Evolutionary conservation across 1,140 invertebrate genomes (phyloP).

Genomic region (Heliconius himera): DNA sequence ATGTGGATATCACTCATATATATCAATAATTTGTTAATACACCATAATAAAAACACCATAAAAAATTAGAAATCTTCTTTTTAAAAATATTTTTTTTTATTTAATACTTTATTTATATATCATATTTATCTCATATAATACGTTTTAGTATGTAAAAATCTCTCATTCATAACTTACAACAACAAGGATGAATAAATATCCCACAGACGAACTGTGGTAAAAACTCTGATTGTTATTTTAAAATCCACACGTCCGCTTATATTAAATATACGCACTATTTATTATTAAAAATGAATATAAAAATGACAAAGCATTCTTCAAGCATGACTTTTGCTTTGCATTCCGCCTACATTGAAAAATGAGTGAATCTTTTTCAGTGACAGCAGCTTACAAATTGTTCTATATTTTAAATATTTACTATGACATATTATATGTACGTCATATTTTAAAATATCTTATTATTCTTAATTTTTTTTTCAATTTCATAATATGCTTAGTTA

Average conservation of each 20-base stretch:
- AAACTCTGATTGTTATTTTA: background rate
- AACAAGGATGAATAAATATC: background rate
- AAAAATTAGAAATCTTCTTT: too few relatives aligned
- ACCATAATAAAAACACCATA: too few relatives aligned
- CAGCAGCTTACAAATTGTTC: slow-evolving; percentile 16
- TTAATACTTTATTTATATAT: too few relatives aligned
- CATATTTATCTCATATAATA: too few relatives aligned
- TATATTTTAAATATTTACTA: background rate
- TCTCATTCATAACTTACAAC: background rate
- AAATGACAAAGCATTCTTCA: slow-evolving; percentile 30
- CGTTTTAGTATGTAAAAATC: background rate
- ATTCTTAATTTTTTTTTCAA: too few relatives aligned
- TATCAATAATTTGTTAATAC: too few relatives aligned
- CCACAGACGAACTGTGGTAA: background rate
- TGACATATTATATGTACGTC: background rate
- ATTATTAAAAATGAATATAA: background rate
- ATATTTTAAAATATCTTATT: too few relatives aligned
- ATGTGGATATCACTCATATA: too few relatives aligned
- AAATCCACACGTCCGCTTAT: background rate
- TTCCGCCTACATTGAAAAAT: slow-evolving; percentile 31
- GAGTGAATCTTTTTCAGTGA: slow-evolving; percentile 27
- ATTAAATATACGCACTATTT: slow-evolving; percentile 17
- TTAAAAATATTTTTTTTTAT: too few relatives aligned
- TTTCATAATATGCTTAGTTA: too few relatives aligned
- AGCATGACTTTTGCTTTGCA: slow-evolving; percentile 21